These are phyloP conservation scores for Aphis gossypii DNA, from an alignment of 1,140 invertebrate species.

Conservation along the genomic window DNA sequence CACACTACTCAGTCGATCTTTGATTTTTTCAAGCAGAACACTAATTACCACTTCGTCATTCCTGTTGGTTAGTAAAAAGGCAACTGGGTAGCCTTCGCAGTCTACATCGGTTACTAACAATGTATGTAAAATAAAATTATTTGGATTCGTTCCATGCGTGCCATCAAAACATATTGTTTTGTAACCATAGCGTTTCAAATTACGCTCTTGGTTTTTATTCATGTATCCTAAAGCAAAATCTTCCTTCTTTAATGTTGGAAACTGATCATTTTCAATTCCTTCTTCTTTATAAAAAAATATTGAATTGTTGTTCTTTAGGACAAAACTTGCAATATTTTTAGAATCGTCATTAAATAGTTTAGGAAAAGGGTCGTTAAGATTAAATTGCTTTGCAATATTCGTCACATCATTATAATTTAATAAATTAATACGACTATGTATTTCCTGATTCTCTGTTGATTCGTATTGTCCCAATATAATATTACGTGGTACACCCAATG, in stretches of 20 bases:
- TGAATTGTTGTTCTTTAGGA: too few relatives aligned
- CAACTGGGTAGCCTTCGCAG: constrained; percentile 11
- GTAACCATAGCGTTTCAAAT: constrained; percentile 3
- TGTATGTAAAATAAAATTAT: background rate
- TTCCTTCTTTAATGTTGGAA: background rate
- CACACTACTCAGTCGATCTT: background rate
- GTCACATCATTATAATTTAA: too few relatives aligned
- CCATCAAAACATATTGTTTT: constrained; percentile 14
- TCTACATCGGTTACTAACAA: constrained; percentile 21
- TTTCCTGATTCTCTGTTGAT: too few relatives aligned
- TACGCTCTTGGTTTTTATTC: background rate
- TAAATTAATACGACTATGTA: too few relatives aligned
- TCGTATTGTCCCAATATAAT: too few relatives aligned
- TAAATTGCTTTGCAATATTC: too few relatives aligned
- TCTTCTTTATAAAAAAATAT: too few relatives aligned
- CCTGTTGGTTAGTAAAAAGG: constrained; percentile 28
- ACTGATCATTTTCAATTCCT: too few relatives aligned
- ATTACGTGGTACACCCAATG: background rate
- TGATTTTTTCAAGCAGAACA: constrained; percentile 11
- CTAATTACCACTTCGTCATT: background rate
- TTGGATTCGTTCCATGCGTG: background rate
- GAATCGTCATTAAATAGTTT: too few relatives aligned
- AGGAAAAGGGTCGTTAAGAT: too few relatives aligned
- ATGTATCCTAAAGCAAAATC: constrained; percentile 14
- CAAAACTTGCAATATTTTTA: too few relatives aligned